Conservation (phyloP, 2,888 invertebrate genomes). For the Spisula subtruncata region DNA sequence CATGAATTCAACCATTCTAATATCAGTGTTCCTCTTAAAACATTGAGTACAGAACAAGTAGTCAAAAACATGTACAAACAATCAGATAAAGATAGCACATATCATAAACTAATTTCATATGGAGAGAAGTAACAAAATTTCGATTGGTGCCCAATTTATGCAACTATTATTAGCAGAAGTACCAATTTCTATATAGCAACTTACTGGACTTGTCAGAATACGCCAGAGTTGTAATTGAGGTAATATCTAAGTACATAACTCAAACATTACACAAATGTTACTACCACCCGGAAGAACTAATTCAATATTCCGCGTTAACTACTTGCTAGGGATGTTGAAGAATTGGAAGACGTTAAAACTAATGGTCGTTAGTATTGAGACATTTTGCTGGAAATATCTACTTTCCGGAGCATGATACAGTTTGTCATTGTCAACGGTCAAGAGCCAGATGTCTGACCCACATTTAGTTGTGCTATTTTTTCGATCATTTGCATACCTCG, state of each 20-base stretch:
- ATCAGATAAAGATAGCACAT: too few relatives aligned
- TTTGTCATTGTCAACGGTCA: too few relatives aligned
- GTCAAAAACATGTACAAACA: not conserved
- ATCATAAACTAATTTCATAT: not conserved
- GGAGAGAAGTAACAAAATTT: not conserved
- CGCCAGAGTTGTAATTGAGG: not conserved
- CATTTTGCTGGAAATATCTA: too few relatives aligned
- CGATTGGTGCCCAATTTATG: not conserved
- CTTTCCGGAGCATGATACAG: too few relatives aligned
- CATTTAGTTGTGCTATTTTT: too few relatives aligned
- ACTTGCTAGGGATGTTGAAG: not conserved
- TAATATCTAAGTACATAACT: not conserved
- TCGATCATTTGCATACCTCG: too few relatives aligned
- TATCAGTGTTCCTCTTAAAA: too few relatives aligned
- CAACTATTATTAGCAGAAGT: not conserved
- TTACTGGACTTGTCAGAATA: not conserved
- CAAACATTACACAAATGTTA: not conserved
- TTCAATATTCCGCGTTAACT: not conserved
- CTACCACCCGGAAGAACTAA: not conserved
- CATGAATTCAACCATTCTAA: too few relatives aligned
- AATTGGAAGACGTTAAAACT: not conserved
- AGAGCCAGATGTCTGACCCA: too few relatives aligned
- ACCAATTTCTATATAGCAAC: not conserved
- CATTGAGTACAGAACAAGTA: too few relatives aligned
- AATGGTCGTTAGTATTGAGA: conserved; percentile 11